Evolutionary conservation across 2,797 vertebrate species (phyloP).

Genomic region (Centroberyx gerrardi): DNA sequence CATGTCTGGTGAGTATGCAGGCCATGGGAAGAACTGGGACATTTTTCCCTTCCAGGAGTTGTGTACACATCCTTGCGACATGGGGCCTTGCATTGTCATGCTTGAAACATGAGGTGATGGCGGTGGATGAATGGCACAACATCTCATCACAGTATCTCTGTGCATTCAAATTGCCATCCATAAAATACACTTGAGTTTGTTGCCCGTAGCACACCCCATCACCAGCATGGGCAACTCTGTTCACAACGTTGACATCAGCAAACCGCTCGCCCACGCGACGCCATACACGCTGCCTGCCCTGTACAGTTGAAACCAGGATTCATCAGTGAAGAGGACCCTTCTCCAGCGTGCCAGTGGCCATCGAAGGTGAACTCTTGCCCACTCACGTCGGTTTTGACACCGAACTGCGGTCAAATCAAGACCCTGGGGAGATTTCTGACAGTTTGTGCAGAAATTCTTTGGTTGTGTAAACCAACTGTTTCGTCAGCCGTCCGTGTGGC

Average conservation of each 20-base stretch:
- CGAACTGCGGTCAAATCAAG: not conserved
- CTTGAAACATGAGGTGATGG: conserved; percentile 23
- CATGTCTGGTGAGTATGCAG: not conserved
- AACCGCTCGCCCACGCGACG: not conserved
- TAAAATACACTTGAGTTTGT: no score
- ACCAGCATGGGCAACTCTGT: not conserved
- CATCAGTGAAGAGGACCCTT: not conserved
- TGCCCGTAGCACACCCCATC: not conserved
- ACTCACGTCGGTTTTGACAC: not conserved
- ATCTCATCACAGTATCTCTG: conserved; percentile 16
- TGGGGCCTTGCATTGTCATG: conserved; percentile 14
- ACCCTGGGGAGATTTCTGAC: conserved; percentile 7
- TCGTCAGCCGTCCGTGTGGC: conserved; percentile 28
- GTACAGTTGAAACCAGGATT: no score
- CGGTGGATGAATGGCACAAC: conserved; percentile 21
- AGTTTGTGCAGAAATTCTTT: conserved; percentile 38
- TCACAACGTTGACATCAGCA: no score
- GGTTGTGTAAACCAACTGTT: conserved; percentile 9
- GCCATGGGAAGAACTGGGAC: not conserved
- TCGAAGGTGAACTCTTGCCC: not conserved
- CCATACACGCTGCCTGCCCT: not conserved
- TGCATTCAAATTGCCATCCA: conserved; percentile 20
- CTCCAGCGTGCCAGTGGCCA: not conserved
- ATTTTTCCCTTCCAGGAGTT: not conserved
- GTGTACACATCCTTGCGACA: conserved; percentile 9